Base-by-base conservation (phyloP, 2,888 invertebrate genomes). In the Drosophila anomalata region DNA sequence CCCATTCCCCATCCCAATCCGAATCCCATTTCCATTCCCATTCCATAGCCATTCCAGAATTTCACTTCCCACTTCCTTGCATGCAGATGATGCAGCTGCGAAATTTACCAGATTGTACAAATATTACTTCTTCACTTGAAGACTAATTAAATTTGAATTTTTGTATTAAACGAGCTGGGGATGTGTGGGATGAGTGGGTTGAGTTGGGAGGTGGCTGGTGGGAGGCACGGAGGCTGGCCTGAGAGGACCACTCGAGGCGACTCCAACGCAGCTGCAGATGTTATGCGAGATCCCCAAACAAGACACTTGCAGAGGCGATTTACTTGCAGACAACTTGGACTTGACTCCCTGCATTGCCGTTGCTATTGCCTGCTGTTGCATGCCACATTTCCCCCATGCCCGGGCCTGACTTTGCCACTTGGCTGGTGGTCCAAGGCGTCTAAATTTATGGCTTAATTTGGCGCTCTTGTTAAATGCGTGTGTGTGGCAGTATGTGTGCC, bases 111-210 rank as follows among this genome's bases (percentile, higher is more conserved):
- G 78, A 79, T 83, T 80, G 78, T 78, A 77, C 77, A 85, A 88
- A 88, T 86, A 88, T 89, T 88, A 87, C 84, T 79, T 80, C 85
- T 88, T 86, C 82, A 84, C 83, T 86, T 80, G 84, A 87, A 82
- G 89, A 87, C 90, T 90, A 90, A 90, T 90, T 90, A 90, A 90
- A 89, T 89, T 90, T 89, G 88, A 89, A 87, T 70, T 69, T 70
- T 68, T 68, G 44, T 55, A 69, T 68, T 68, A 69, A 69, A 33
- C 69, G 53, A 48, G 68, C 57, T 54, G 52, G 50, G 52, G 58
- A 61, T 44, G 29, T 29, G 29, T 29, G 73, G 50, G 22, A 42
- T 20, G 66, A 52, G 57, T 22, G 54, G 47, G 59, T 39, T 44
- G 54, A n/a, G 20, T 31, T 11, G 24, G 46, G n/a, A 11, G 56